phyloP scores from a whole-genome alignment of 2,888 invertebrate genomes.

The Cabera pusaria region DNA sequence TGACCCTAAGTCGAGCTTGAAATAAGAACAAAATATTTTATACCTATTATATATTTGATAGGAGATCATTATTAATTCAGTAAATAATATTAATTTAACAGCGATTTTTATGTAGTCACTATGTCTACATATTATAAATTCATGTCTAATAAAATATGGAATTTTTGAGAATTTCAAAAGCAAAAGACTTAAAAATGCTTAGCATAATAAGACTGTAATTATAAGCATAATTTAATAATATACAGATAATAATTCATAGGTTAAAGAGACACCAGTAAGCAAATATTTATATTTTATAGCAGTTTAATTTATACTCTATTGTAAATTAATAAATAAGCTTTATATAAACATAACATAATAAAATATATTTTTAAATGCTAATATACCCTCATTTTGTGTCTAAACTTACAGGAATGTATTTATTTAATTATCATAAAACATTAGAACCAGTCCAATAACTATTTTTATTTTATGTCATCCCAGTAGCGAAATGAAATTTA shows the following conservation, averaged over 20 bases:
- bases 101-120: constrained; percentile 19
- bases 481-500: too few species aligned
- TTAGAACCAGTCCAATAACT: too few species aligned
- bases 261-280: constrained; percentile 13
- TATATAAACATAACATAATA: constrained; percentile 29
- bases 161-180: constrained; percentile 4
- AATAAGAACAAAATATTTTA: constrained; percentile 9
- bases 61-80: constrained; percentile 30
- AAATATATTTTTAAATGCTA: constrained; percentile 29
- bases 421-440: too few species aligned
- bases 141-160: constrained; percentile 1
- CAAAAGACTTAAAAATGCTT: constrained; percentile 18
- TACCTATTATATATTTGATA: constrained; percentile 25
- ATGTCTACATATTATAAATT: constrained; percentile 4
- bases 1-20: too few species aligned
- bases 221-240: constrained; percentile 20
- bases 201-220: constrained; percentile 28
- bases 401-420: constrained; percentile 25
- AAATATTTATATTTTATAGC: constrained; percentile 24
- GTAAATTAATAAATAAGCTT: constrained; percentile 37
- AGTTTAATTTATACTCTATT: constrained; percentile 30
- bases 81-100: constrained; percentile 24
- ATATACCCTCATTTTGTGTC: constrained; percentile 37
- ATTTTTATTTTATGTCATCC: too few species aligned
- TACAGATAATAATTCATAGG: constrained; percentile 3